Conservation (phyloP, 2,888 invertebrate genomes). For the Aspidiotus rigidus region DNA sequence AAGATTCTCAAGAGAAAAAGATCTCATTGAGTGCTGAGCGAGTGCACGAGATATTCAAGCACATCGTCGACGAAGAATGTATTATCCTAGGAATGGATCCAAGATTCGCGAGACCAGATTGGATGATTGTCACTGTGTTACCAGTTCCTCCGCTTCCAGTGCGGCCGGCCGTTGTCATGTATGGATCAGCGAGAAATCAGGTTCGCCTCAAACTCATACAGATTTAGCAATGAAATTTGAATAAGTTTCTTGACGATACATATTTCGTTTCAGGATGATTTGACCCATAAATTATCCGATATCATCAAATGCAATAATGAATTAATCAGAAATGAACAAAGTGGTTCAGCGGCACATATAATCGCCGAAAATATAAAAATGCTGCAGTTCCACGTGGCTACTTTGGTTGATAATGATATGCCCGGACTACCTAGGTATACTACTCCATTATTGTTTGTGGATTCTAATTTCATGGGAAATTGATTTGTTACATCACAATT, state of each 20-base stretch:
- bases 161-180: constrained; percentile 96
- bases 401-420: constrained; percentile 96
- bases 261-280: constrained; percentile 66
- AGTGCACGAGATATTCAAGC: constrained; percentile 77
- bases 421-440: constrained; percentile 85
- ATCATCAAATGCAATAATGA: constrained; percentile 98
- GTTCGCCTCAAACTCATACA: constrained; percentile 38
- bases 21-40: constrained; percentile 87
- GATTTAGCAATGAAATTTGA: too few species aligned
- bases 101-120: constrained; percentile 93
- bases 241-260: neutral
- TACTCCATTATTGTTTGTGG: constrained; percentile 16
- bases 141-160: constrained; percentile 96
- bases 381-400: constrained; percentile 97
- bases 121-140: constrained; percentile 97
- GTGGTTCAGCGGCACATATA: constrained; percentile 95
- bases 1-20: constrained; percentile 96
- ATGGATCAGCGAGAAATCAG: constrained; percentile 94
- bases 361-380: constrained; percentile 93
- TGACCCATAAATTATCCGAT: constrained; percentile 96
- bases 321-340: constrained; percentile 84
- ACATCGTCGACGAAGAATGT: constrained; percentile 78
- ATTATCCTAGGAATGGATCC: constrained; percentile 92
- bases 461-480: neutral
- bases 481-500: too few species aligned